Conservation (phyloP, 2,113 vertebrate genomes). For the Ahaetulla prasina region DNA sequence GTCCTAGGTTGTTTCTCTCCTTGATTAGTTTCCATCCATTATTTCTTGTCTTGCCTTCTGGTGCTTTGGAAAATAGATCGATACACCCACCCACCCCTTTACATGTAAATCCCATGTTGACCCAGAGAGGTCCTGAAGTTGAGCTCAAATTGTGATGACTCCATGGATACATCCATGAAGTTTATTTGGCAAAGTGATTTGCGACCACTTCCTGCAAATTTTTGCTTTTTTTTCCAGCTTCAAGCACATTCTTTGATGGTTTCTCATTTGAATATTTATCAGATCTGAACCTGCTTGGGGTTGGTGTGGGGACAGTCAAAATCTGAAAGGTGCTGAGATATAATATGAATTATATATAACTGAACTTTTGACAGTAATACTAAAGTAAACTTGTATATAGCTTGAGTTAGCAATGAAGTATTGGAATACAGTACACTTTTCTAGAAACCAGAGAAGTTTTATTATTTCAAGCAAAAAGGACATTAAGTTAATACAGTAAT, state of each 20-base stretch:
- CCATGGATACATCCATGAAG: not conserved
- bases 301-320: not conserved
- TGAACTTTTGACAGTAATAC: not conserved
- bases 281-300: not conserved
- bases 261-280: not conserved
- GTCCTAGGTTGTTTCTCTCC: not conserved
- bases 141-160: not conserved
- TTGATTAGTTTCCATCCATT: not conserved
- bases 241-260: not conserved
- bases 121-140: not conserved
- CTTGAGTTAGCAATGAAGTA: not conserved
- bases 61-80: not conserved
- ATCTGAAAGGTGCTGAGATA: not conserved
- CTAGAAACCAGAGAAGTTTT: not conserved
- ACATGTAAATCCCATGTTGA: not conserved
- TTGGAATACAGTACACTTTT: not conserved
- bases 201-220: not conserved
- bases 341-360: not conserved
- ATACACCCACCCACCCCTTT: not conserved
- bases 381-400: not conserved
- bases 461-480: not conserved
- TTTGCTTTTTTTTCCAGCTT: not conserved
- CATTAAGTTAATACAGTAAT: not conserved
- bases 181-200: not conserved
- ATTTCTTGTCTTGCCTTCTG: not conserved